A percentile compares a stretch with the other conserved stretches of the same genome.
These are phyloP conservation scores for Aptenodytes forsteri DNA, from an alignment of 2,113 vertebrate genomes.

Conservation along the genomic window DNA sequence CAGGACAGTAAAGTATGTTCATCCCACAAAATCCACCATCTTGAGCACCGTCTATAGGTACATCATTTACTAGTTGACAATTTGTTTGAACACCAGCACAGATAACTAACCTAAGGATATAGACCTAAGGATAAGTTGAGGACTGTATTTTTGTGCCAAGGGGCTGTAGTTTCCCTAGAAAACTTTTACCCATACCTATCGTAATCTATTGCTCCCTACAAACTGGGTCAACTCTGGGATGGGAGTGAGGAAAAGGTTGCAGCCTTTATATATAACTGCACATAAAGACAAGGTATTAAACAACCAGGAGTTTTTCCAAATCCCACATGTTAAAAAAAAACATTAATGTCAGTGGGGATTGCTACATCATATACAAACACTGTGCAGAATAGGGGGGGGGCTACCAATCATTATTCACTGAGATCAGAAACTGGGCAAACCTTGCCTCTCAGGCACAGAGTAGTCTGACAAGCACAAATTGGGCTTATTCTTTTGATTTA, in stretches of 20 bases:
- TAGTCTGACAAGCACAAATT: background rate
- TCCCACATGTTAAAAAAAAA: fast-evolving
- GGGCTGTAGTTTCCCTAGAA: background rate
- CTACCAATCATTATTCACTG: background rate
- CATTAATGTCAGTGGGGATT: background rate
- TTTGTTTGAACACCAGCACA: background rate
- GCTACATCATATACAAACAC: background rate
- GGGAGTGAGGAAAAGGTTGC: background rate
- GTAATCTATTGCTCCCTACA: background rate
- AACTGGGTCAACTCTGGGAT: background rate
- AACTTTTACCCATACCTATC: background rate
- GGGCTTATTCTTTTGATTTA: background rate
- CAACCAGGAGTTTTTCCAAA: background rate
- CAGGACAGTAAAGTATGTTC: background rate
- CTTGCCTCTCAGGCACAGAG: background rate
- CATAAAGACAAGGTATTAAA: background rate
- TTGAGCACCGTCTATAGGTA: background rate
- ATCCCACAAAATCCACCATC: background rate
- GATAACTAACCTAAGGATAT: background rate
- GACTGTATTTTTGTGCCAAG: background rate
- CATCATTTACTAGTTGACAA: background rate
- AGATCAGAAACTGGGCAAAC: background rate
- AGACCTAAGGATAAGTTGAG: background rate
- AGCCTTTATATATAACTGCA: background rate
- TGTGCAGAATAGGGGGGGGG: background rate